Percentiles rank a stretch among this genome's conserved stretches.
These are phyloP conservation scores for Pelodiscus sinensis DNA, from an alignment of 2,113 vertebrate genomes.

Conservation along the genomic window DNA sequence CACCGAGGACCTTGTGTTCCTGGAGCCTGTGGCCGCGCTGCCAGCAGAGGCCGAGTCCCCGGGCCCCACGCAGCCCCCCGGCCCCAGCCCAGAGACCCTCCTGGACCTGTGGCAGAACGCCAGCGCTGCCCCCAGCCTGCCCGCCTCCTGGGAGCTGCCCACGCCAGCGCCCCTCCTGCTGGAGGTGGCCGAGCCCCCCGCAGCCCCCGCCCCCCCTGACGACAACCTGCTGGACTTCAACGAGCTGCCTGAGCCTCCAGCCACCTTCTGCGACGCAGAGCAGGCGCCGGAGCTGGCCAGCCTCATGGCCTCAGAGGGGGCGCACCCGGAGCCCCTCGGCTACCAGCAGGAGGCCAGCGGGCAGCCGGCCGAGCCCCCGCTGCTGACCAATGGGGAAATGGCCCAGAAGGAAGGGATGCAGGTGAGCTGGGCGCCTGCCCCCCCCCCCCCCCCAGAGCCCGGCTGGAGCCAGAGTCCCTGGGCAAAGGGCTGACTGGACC, in stretches of 20 bases:
- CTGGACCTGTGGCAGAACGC: constrained; percentile 89
- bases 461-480: not conserved
- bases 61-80: constrained; percentile 35
- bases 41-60: not conserved
- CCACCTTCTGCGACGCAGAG: constrained; percentile 83
- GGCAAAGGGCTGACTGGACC: not conserved
- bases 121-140: constrained; percentile 35
- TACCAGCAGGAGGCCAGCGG: constrained; percentile 82
- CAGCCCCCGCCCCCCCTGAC: constrained; percentile 16
- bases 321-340: constrained; percentile 82
- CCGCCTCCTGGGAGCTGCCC: constrained; percentile 50
- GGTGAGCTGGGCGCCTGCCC: constrained; percentile 70
- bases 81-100: constrained; percentile 74
- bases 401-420: constrained; percentile 92
- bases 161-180: constrained; percentile 67
- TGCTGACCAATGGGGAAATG: constrained; percentile 93
- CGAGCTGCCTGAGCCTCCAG: constrained; percentile 87
- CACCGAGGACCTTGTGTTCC: constrained; percentile 72
- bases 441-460: not conserved
- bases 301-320: constrained; percentile 79
- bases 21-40: constrained; percentile 49
- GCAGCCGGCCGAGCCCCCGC: constrained; percentile 79
- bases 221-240: constrained; percentile 91
- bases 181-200: constrained; percentile 51
- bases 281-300: constrained; percentile 78